phyloP scores from a whole-genome alignment of 2,888 invertebrate genomes.

The Agriopis aurantiaria region DNA sequence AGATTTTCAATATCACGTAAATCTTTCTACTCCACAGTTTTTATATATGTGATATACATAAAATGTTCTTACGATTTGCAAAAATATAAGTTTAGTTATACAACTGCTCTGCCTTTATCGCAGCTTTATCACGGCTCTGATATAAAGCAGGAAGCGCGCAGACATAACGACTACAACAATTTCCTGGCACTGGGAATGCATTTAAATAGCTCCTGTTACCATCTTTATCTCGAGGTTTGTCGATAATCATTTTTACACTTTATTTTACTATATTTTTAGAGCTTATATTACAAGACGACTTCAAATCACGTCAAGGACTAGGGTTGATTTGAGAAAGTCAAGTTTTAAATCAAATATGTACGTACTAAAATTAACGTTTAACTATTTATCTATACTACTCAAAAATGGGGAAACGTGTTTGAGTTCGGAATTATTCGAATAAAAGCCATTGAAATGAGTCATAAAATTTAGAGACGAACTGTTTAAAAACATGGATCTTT shows the following conservation, averaged over 20 bases:
- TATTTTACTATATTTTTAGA: not conserved
- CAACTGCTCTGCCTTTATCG: not conserved
- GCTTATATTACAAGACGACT: not conserved
- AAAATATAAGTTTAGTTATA: not conserved
- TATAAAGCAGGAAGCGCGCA: slow-evolving; percentile 19
- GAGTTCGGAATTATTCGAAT: too few relatives aligned
- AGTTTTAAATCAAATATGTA: not conserved
- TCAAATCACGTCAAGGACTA: not conserved
- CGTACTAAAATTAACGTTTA: too few relatives aligned
- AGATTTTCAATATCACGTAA: too few relatives aligned
- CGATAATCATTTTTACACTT: slow-evolving; percentile 1
- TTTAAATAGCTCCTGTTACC: slow-evolving; percentile 57
- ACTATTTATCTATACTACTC: too few relatives aligned
- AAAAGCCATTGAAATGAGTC: too few relatives aligned
- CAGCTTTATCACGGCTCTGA: slow-evolving; percentile 11
- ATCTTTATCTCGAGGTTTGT: slow-evolving; percentile 9
- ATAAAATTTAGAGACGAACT: too few relatives aligned
- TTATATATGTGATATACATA: too few relatives aligned
- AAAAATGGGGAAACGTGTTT: too few relatives aligned
- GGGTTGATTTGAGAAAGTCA: not conserved
- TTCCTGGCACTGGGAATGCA: slow-evolving; percentile 52
- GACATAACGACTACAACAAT: slow-evolving; percentile 44
- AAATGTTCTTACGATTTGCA: too few relatives aligned
- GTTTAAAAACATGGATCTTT: too few relatives aligned
- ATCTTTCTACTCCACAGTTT: too few relatives aligned